Evolutionary conservation across 2,113 vertebrate species (phyloP).

Genomic region (Oplegnathus fasciatus): DNA sequence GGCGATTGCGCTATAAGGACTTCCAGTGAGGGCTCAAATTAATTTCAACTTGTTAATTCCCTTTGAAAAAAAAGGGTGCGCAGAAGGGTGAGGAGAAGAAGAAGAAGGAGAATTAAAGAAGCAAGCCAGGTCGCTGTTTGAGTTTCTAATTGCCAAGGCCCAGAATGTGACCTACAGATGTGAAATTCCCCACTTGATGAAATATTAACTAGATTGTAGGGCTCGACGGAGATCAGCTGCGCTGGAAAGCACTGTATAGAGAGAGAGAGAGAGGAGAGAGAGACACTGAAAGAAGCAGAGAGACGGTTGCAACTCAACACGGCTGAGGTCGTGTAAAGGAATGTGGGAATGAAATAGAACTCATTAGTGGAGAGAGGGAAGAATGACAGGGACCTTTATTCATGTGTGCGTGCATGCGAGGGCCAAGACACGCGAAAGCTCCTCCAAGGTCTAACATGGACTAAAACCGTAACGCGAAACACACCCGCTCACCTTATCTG

Average conservation of each 20-base stretch:
- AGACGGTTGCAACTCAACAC: conserved; percentile 50
- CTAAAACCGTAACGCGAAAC: conserved; percentile 50
- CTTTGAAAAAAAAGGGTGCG: conserved; percentile 70
- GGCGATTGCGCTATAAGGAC: conserved; percentile 45
- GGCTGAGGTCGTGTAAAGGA: conserved; percentile 66
- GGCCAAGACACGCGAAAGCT: conserved; percentile 40
- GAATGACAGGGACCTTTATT: conserved; percentile 67
- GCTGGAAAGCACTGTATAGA: conserved; percentile 6
- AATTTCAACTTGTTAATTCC: conserved; percentile 82
- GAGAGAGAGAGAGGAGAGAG: neutral
- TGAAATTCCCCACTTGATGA: conserved; percentile 76
- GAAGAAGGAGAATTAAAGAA: conserved; percentile 63
- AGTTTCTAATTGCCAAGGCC: conserved; percentile 76
- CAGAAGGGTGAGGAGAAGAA: conserved; percentile 12
- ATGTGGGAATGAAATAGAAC: conserved; percentile 77
- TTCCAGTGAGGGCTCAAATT: conserved; percentile 75
- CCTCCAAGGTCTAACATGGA: conserved; percentile 51
- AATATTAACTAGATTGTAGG: conserved; percentile 74
- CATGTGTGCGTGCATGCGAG: conserved; percentile 20
- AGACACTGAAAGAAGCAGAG: neutral
- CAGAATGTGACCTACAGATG: conserved; percentile 78
- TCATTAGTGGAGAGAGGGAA: conserved; percentile 70
- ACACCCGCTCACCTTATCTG: conserved; percentile 53
- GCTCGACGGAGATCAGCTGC: conserved; percentile 52
- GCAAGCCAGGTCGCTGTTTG: conserved; percentile 69